Conservation (phyloP, 2,113 vertebrate genomes). For the Corythornis madagascariensis region DNA sequence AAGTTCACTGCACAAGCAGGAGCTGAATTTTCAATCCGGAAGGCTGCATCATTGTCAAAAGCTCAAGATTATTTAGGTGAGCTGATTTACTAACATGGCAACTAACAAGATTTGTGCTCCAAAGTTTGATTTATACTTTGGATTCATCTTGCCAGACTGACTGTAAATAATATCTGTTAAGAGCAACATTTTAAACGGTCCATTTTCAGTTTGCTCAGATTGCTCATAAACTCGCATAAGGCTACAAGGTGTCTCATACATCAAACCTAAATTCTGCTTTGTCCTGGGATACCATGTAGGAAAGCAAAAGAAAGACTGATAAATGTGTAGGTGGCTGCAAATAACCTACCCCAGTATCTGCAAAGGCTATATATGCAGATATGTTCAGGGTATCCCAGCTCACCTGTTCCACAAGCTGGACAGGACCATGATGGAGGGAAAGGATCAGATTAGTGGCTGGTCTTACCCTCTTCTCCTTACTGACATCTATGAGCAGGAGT, state of each 20-base stretch:
- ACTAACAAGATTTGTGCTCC: conserved; percentile 62
- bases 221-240: not conserved
- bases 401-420: not conserved
- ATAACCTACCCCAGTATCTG: not conserved
- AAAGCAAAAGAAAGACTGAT: not conserved
- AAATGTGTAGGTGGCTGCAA: not conserved
- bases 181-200: conserved; percentile 45
- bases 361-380: not conserved
- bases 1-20: conserved; percentile 58
- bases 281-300: not conserved
- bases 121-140: conserved; percentile 51
- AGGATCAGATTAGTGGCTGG: not conserved
- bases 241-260: not conserved
- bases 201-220: conserved; percentile 12
- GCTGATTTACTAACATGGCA: conserved; percentile 67
- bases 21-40: conserved; percentile 55
- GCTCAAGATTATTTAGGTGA: conserved; percentile 69
- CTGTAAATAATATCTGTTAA: conserved; percentile 56
- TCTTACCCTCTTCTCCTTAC: not conserved
- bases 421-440: not conserved
- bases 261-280: not conserved
- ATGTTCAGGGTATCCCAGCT: not conserved
- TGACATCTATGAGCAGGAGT: not conserved
- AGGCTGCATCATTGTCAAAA: conserved; percentile 49
- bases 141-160: conserved; percentile 19